These are phyloP conservation scores for Paramacrobiotus metropolitanus DNA, from an alignment of 1,140 invertebrate species.

Conservation along the genomic window DNA sequence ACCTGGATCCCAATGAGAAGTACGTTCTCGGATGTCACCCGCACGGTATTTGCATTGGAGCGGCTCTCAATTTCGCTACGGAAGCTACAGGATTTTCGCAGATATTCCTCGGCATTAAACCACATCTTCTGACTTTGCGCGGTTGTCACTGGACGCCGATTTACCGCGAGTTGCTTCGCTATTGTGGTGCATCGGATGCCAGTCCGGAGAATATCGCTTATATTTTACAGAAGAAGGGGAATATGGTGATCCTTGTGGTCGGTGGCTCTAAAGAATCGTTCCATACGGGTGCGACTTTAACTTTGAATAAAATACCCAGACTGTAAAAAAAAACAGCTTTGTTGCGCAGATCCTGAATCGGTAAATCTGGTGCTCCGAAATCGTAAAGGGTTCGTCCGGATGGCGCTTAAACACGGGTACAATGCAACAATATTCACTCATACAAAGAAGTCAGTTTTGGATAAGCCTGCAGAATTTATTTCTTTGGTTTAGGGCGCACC, in stretches of 20 bases:
- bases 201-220: background rate
- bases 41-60: background rate
- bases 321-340: no score
- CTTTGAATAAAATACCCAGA: no score
- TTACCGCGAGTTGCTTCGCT: background rate
- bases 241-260: background rate
- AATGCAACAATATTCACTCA: no score
- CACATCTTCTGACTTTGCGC: background rate
- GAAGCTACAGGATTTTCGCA: background rate
- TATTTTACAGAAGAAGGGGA: background rate
- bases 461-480: no score
- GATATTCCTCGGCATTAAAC: background rate
- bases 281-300: no score
- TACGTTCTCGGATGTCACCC: background rate
- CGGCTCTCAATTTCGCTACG: background rate
- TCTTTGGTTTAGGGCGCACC: no score
- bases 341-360: background rate
- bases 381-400: background rate
- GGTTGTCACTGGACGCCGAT: background rate
- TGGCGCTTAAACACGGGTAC: background rate
- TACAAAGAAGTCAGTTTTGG: no score
- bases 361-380: no score
- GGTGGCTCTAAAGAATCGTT: background rate
- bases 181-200: background rate
- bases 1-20: background rate